Conservation (phyloP, 2,797 vertebrate species). For the Falco concolor region DNA sequence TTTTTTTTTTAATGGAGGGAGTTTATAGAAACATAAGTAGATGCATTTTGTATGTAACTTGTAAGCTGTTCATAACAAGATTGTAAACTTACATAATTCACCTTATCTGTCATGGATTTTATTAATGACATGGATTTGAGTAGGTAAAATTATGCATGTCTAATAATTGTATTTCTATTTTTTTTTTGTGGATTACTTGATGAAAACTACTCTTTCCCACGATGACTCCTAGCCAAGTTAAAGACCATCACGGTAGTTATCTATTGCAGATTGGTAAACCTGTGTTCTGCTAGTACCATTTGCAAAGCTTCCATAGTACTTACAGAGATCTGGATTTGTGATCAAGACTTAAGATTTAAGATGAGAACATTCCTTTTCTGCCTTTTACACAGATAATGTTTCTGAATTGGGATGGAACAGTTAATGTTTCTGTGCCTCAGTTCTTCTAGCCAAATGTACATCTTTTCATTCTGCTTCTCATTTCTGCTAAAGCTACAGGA, state of each 20-base stretch:
- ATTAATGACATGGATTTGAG: not conserved
- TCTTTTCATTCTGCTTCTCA: not conserved
- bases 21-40: not conserved
- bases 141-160: not conserved
- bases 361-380: not conserved
- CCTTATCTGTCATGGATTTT: not conserved
- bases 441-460: not conserved
- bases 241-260: not conserved
- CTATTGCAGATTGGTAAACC: not conserved
- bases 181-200: not conserved
- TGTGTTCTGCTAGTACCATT: not conserved
- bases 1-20: not conserved
- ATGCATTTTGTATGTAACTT: not conserved
- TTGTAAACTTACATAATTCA: not conserved
- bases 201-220: not conserved
- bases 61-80: not conserved
- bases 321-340: not conserved
- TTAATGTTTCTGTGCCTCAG: not conserved
- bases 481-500: not conserved
- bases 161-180: not conserved
- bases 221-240: not conserved
- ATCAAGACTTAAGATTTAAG: not conserved
- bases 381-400: not conserved
- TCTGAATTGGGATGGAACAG: not conserved
- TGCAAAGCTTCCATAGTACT: accelerated